Base-by-base conservation (phyloP, 2,888 invertebrate genomes). In the Byasa hedistus region DNA sequence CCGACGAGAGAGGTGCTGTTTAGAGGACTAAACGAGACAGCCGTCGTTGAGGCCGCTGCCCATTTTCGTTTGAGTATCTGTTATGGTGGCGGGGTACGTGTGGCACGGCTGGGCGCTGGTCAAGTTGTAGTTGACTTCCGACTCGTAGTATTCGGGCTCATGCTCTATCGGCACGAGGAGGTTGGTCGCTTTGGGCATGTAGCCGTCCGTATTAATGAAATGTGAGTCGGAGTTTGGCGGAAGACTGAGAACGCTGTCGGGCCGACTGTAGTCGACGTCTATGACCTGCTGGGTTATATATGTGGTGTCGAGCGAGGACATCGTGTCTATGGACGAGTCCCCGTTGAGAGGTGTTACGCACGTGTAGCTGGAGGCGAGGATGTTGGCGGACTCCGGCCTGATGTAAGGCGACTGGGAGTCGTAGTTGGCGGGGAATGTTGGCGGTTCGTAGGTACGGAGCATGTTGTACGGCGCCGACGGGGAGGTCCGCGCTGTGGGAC, bases 31-130 rank as follows among this genome's bases (percentile, higher is more conserved):
- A 77, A 94, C 94, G 85, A 94, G 93, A 80, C 94, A 94, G 69
- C 94, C 93, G 76, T 93, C 94, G 78, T 94, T 94, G 73, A 93
- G 87, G 75, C 92, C 93, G 79, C 86, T 92, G 75, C 86, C 89
- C 78, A 93, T 91, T 84, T 92, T 93, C 36, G 77, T 74, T 76
- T 92, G 92, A 54, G 83, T 71, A 67, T 92, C 92, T 62, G 85
- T 80, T 44, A 87, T 82, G 52, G 86, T 83, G 65, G 81, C 79
- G 48, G 88, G 90, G 75, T 93, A 93, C 64, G 89, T 93, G 76
- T 93, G 93, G 81, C 93, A 94, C 76, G 93, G 92, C 71, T 89
- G 93, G 39, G 79, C 71, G 19, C 80, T 78, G 55, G 84, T 80
- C 71, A 90, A 77, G 71, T 91, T 93, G 76, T 94, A 91, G 74